phyloP scores from a whole-genome alignment of 2,888 invertebrate genomes.

The Heterodera filipjevi region DNA sequence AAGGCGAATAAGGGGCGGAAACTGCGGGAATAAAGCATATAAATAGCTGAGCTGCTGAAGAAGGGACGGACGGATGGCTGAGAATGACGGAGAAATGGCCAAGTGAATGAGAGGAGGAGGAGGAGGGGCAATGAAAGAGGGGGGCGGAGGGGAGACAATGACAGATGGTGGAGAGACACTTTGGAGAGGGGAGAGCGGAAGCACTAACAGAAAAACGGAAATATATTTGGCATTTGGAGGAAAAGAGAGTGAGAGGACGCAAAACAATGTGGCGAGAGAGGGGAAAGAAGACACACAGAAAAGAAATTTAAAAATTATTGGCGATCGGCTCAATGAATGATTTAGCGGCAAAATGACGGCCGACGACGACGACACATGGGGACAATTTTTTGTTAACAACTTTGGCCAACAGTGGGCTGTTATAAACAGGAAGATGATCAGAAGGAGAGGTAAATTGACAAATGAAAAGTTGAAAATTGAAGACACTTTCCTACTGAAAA shows the following conservation, averaged over 20 bases:
- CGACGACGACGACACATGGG: not conserved
- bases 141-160: not conserved
- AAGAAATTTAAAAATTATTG: not conserved
- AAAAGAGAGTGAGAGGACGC: not conserved
- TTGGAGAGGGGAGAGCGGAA: not conserved
- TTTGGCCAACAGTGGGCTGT: not conserved
- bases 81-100: slow-evolving; percentile 4
- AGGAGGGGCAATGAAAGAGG: not conserved
- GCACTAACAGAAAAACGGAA: not conserved
- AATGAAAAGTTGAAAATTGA: no score
- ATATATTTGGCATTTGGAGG: no score
- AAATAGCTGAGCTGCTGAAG: not conserved
- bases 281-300: not conserved
- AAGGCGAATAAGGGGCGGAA: slow-evolving; percentile 2
- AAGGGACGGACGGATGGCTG: not conserved
- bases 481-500: not conserved
- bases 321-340: not conserved
- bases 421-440: not conserved
- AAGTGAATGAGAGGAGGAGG: not conserved
- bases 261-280: not conserved
- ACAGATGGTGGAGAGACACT: not conserved
- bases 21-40: slow-evolving; percentile 8
- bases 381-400: not conserved
- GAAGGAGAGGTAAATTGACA: not conserved
- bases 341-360: not conserved